These are phyloP conservation scores for Nothocercus julius DNA, from an alignment of 2,113 vertebrate genomes.

Conservation along the genomic window DNA sequence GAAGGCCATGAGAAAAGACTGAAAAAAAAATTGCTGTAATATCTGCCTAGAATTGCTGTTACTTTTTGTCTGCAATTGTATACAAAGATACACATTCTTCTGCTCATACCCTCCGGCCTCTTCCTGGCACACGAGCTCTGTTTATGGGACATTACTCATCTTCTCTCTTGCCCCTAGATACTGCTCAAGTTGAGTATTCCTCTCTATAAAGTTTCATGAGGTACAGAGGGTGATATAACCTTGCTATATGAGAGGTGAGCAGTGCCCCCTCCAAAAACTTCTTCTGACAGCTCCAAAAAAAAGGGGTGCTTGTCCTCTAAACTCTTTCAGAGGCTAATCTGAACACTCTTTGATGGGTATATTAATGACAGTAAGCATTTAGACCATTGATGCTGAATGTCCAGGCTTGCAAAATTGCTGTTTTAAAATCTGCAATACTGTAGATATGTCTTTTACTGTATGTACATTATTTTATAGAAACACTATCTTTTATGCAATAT, in stretches of 20 bases:
- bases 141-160: neutral
- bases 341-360: neutral
- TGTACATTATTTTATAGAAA: neutral
- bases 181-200: neutral
- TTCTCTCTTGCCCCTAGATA: neutral
- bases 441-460: neutral
- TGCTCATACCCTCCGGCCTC: neutral
- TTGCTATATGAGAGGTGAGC: neutral
- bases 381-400: neutral
- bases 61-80: neutral
- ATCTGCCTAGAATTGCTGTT: neutral
- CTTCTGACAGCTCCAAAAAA: rapidly evolving
- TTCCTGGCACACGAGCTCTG: neutral
- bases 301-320: neutral
- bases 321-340: neutral
- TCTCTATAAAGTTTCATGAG: neutral
- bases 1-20: neutral
- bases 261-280: neutral
- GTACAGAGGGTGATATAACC: neutral
- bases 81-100: neutral
- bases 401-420: neutral
- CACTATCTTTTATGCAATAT: neutral
- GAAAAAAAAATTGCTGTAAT: neutral
- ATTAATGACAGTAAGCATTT: neutral
- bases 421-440: neutral